Conservation (phyloP, 2,888 invertebrate genomes). For the Axea sp. region DNA sequence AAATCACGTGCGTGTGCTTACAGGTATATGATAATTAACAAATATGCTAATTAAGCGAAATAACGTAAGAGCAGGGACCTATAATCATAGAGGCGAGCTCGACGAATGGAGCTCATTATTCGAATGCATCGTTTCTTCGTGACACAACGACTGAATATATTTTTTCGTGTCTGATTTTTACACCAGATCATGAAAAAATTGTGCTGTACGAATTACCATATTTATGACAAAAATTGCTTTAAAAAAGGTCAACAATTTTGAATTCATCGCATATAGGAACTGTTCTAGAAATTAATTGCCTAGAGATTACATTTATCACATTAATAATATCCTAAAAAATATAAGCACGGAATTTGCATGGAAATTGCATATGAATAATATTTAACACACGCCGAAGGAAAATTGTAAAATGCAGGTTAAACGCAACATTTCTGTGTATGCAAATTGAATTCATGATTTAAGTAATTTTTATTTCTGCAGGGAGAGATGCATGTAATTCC, state of each 20-base stretch:
- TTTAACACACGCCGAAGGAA: constrained; percentile 47
- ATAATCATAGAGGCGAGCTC: constrained; percentile 38
- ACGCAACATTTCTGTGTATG: constrained; percentile 49
- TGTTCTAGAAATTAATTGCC: constrained; percentile 50
- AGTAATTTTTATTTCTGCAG: constrained; percentile 50
- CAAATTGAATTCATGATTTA: constrained; percentile 48
- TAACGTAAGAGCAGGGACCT: constrained; percentile 11
- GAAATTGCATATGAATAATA: constrained; percentile 57
- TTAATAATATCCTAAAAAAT: constrained; percentile 57
- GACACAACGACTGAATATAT: constrained; percentile 40
- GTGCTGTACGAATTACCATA: constrained; percentile 39
- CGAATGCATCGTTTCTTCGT: constrained; percentile 43
- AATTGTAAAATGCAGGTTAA: constrained; percentile 37
- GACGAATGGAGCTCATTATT: constrained; percentile 40
- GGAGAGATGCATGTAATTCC: constrained; percentile 19
- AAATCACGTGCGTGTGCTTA: constrained; percentile 49
- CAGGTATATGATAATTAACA: constrained; percentile 73
- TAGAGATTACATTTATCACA: constrained; percentile 52
- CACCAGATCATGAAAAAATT: constrained; percentile 28
- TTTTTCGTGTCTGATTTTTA: constrained; percentile 28
- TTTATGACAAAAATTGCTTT: constrained; percentile 39
- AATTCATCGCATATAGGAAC: constrained; percentile 33
- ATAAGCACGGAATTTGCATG: constrained; percentile 53
- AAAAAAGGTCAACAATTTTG: constrained; percentile 35
- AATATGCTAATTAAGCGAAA: constrained; percentile 74